Percentiles rank a stretch among this genome's conserved stretches.
These are phyloP conservation scores for Platynereis dumerilii DNA, from an alignment of 2,888 invertebrate genomes.

Conservation along the genomic window DNA sequence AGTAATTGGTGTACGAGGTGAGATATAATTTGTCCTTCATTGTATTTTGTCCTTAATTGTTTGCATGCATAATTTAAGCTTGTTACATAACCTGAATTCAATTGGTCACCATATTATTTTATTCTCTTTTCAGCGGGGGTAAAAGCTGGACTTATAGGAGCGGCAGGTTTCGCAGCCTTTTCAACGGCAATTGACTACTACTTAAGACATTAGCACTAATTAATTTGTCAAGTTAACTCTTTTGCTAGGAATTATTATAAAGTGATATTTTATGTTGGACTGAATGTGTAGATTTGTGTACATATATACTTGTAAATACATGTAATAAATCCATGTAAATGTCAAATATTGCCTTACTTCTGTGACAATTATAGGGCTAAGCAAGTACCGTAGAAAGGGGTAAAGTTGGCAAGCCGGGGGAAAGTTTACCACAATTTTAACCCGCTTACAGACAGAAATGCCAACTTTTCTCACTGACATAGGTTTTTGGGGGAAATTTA, in stretches of 20 bases:
- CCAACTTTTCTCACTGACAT: too few relatives aligned
- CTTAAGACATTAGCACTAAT: conserved; percentile 68
- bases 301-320: too few relatives aligned
- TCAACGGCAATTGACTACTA: conserved; percentile 97
- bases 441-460: too few relatives aligned
- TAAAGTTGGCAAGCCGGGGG: too few relatives aligned
- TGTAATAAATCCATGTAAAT: too few relatives aligned
- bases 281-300: too few relatives aligned
- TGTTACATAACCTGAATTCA: background rate
- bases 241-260: background rate
- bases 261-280: background rate
- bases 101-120: background rate
- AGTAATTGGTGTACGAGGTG: conserved; percentile 70
- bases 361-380: too few relatives aligned
- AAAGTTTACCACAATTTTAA: too few relatives aligned
- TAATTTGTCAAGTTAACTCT: background rate
- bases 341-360: too few relatives aligned
- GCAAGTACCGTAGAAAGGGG: too few relatives aligned
- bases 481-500: too few relatives aligned
- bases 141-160: conserved; percentile 91
- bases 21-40: conserved; percentile 9
- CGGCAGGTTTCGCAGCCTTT: conserved; percentile 96
- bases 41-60: conserved; percentile 6
- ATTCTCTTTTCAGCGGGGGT: conserved; percentile 78
- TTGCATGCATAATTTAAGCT: background rate